Evolutionary conservation across 2,888 invertebrate genomes (phyloP), one percentile per base, ranked within the genome.

Genomic region (Listrodromus nycthemerus): DNA sequence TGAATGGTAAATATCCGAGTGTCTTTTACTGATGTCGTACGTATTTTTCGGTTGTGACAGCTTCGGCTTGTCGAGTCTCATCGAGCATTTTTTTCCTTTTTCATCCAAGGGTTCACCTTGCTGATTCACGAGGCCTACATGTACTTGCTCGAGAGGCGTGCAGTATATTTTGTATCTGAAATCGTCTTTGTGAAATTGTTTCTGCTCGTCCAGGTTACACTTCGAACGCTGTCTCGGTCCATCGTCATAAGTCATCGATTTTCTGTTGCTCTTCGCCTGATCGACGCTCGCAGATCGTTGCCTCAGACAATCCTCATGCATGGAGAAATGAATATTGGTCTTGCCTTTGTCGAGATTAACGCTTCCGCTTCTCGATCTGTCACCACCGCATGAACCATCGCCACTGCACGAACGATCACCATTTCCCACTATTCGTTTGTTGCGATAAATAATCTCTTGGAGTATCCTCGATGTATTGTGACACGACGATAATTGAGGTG

Each of bases 401-500:
- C 88, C 88, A 27, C 85, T 88, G 50, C 82, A 83, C 4, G 82
- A 82, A 63, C 84, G 81, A 27, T 84, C 84, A 4, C 30, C 58
- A 7, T 86, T 85, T 73, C 88, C 86, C 16, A 87, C 88, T 27
- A 87, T 71, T 24, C 89, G 83, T 63, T 89, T 84, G 66, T 91
- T 91, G 1, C 90, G 86, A 37, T 90, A 90, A 8, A 90, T 88
- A 13, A 91, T 89, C 63, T 92, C 91, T 73, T 91, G 92, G 0
- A 91, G 83, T 76, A 92, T 92, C 77, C 92, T 93, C 10, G 93
- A 92, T 16, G 88, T 86, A 27, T 89, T 89, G 73, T 91, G 91
- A 16, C 91, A 89, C 6, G 90, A 86, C 0, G 91, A 89, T n/a
- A 93, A 87, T 80, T 92, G 91, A 3, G 89, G 86, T 0, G 92